phyloP scores from a whole-genome alignment of 1,140 invertebrate genomes.

The Ceratina calcarata region DNA sequence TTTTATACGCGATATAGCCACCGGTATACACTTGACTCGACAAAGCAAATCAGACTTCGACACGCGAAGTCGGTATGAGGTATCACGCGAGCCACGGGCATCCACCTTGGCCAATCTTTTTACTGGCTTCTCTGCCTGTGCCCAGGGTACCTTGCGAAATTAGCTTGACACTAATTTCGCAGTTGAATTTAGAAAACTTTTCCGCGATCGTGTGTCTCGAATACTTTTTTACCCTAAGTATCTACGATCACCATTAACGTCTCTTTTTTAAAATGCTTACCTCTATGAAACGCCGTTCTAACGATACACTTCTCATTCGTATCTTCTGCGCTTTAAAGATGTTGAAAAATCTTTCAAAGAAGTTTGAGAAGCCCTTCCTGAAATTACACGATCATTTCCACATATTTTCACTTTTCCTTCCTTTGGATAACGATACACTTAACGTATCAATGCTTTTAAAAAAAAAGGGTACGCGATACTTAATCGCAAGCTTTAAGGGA shows the following conservation, averaged over 20 bases:
- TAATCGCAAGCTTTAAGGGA: too few species aligned
- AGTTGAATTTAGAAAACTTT: slow-evolving; percentile 57
- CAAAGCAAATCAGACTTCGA: slow-evolving; percentile 81
- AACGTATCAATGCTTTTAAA: too few species aligned
- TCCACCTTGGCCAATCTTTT: slow-evolving; percentile 54
- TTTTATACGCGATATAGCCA: slow-evolving; percentile 47
- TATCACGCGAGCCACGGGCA: slow-evolving; percentile 75
- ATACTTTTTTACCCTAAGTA: neutral
- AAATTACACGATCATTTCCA: neutral
- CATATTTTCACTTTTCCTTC: too few species aligned
- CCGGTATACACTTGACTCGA: slow-evolving; percentile 77
- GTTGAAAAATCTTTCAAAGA: too few species aligned
- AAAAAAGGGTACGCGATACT: too few species aligned
- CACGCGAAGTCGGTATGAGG: slow-evolving; percentile 77
- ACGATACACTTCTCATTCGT: too few species aligned
- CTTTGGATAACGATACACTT: too few species aligned
- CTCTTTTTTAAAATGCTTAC: neutral
- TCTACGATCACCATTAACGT: neutral
- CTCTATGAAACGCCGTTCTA: slow-evolving; percentile 48
- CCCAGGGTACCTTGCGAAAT: slow-evolving; percentile 42
- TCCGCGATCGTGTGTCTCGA: slow-evolving; percentile 52
- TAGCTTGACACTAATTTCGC: slow-evolving; percentile 57
- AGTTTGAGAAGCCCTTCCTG: slow-evolving; percentile 1
- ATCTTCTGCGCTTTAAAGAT: slow-evolving; percentile 19
- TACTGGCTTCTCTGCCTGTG: slow-evolving; percentile 49